These are phyloP conservation scores for Spea bombifrons DNA, from an alignment of 2,113 vertebrate genomes.

Conservation along the genomic window DNA sequence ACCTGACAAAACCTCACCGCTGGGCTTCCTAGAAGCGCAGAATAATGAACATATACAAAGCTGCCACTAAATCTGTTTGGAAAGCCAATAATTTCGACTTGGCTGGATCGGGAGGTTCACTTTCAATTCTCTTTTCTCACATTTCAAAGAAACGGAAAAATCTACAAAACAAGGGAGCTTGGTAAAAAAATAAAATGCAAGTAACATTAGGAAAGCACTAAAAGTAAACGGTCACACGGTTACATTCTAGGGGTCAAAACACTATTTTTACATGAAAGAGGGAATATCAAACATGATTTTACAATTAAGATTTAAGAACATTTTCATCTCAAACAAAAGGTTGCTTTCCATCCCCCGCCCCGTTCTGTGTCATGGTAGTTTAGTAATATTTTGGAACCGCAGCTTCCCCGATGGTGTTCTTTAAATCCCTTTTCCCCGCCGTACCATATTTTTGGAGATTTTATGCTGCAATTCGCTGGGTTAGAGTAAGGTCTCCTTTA, in stretches of 20 bases:
- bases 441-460: too few species aligned
- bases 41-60: conserved; percentile 3
- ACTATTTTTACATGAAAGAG: too few species aligned
- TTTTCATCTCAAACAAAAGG: not conserved
- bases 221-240: too few species aligned
- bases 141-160: not conserved
- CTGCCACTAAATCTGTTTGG: not conserved
- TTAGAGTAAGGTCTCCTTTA: not conserved
- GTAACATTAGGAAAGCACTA: not conserved
- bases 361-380: too few species aligned
- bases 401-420: too few species aligned
- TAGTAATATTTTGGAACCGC: too few species aligned
- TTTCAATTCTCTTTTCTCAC: not conserved
- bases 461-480: too few species aligned
- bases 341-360: not conserved
- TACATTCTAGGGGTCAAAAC: too few species aligned
- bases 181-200: not conserved
- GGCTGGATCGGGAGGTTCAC: not conserved
- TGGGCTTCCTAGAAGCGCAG: not conserved
- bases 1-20: not conserved
- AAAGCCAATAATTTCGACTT: conserved; percentile 7
- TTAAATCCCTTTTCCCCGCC: too few species aligned
- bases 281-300: too few species aligned
- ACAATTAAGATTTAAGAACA: not conserved
- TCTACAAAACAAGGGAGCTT: not conserved